Evolutionary conservation across 1,140 invertebrate species (phyloP).

Genomic region (Theocolax elegans): DNA sequence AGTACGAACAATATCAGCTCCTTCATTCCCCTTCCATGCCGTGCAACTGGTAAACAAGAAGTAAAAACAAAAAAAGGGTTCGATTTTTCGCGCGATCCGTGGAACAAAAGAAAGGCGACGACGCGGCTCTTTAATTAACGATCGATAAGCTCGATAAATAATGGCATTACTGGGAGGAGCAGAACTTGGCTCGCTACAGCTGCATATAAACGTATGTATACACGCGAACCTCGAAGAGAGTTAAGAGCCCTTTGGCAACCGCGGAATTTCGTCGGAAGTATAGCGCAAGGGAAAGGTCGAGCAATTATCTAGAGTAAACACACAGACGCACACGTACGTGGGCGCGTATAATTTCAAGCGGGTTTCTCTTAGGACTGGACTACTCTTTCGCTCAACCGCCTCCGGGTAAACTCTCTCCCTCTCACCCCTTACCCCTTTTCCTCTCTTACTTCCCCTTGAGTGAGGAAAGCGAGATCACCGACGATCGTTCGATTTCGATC

Average conservation of each 20-base stretch:
- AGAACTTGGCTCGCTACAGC: slow-evolving; percentile 3
- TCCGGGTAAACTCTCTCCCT: neutral
- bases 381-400: neutral
- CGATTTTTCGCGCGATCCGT: no score
- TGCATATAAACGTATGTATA: neutral
- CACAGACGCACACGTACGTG: neutral
- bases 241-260: slow-evolving; percentile 22
- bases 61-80: no score
- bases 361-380: slow-evolving; percentile 9
- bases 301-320: slow-evolving; percentile 32
- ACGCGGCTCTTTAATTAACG: neutral
- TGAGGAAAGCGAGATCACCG: no score
- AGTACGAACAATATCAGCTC: no score
- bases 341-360: neutral
- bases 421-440: no score
- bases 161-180: slow-evolving; percentile 9
- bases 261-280: slow-evolving; percentile 3
- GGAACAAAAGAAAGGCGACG: no score
- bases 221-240: neutral
- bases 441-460: no score
- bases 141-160: slow-evolving; percentile 29
- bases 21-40: no score
- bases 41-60: no score
- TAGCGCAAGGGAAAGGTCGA: neutral
- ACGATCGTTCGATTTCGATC: no score